Conservation (phyloP, 1,140 invertebrate genomes). For the Thalassaphorura encarpata region DNA sequence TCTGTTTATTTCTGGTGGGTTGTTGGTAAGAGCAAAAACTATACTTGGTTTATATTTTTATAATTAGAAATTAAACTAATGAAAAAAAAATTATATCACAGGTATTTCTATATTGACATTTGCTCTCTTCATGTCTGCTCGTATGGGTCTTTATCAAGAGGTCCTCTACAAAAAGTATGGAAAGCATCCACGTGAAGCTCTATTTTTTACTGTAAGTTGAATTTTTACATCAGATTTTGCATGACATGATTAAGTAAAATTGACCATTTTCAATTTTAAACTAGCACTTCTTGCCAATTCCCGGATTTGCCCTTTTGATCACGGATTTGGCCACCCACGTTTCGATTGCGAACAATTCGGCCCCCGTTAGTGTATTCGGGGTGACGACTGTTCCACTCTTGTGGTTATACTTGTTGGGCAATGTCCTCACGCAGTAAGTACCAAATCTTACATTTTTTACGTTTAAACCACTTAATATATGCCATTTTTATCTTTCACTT, state of each 20-base stretch:
- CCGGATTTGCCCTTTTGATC: slow-evolving; percentile 65
- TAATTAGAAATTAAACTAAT: not conserved
- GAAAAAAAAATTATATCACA: slow-evolving; percentile 32
- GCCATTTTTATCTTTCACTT: no score
- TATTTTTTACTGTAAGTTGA: slow-evolving; percentile 71
- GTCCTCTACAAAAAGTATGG: slow-evolving; percentile 72
- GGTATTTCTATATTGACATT: slow-evolving; percentile 76
- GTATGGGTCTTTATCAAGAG: slow-evolving; percentile 97
- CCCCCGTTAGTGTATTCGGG: slow-evolving; percentile 39
- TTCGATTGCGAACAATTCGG: slow-evolving; percentile 33
- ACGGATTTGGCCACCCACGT: slow-evolving; percentile 64
- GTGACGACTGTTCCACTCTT: slow-evolving; percentile 57
- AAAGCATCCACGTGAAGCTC: slow-evolving; percentile 87
- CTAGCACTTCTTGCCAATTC: slow-evolving; percentile 74
- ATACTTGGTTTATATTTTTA: not conserved
- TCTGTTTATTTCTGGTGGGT: slow-evolving; percentile 71
- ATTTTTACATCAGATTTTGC: not conserved
- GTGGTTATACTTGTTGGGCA: slow-evolving; percentile 69
- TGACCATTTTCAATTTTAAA: slow-evolving; percentile 35
- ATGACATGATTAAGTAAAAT: slow-evolving; percentile 1
- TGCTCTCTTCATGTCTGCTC: slow-evolving; percentile 83
- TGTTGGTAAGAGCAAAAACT: slow-evolving; percentile 40
- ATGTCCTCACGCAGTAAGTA: slow-evolving; percentile 82
- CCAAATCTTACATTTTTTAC: not conserved
- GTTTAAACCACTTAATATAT: slow-evolving; percentile 1